Base-by-base conservation (phyloP, 2,797 vertebrate species). In the Cryptoprocta ferox region DNA sequence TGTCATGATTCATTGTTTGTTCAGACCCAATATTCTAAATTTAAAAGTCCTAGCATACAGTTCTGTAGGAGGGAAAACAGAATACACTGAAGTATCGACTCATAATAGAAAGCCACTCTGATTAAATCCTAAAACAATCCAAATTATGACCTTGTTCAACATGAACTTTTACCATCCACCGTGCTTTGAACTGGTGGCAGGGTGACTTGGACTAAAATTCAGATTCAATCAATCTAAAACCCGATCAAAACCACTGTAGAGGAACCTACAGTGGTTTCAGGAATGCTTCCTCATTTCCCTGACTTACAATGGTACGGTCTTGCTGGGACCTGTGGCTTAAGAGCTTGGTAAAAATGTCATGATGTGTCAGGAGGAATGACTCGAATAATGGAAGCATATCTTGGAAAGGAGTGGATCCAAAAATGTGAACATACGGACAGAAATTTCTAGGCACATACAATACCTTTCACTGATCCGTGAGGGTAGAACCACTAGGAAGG, bases 1-100 rank as follows among this genome's bases (percentile, higher is more conserved):
- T 96, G 89, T 97, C 97, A 98, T 50, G 88, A 76, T 87, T 92
- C 61, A 86, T 48, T 98, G 84, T 97, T 98, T 98, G 32, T 95
- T 97, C 95, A 48, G 32, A 95, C 93, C 96, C 95, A 89, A 11
- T 96, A 96, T 91, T 98, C 98, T 18, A 14, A 96, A 98, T 98
- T 98, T 98, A 90, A 96, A 98, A 97, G 97, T 89, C 96, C 95
- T 97, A 96, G 96, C 89, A 94, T 24, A 0, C 10, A 78, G 97
- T 96, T 97, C 97, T 97, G 61, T 42, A 95, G 92, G 95, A 0
- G 56, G 75, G 95, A 42, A 0, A 82, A 96, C 84, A 63, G 26
- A 93, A 94, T 82, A 1, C 0, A 75, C 93, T 75, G 1, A 97
- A 97, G 94, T 93, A 90, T 92, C 98, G 97, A 97, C 96, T 98